phyloP scores from a whole-genome alignment of 2,113 vertebrate genomes.

The Nipponia nippon region DNA sequence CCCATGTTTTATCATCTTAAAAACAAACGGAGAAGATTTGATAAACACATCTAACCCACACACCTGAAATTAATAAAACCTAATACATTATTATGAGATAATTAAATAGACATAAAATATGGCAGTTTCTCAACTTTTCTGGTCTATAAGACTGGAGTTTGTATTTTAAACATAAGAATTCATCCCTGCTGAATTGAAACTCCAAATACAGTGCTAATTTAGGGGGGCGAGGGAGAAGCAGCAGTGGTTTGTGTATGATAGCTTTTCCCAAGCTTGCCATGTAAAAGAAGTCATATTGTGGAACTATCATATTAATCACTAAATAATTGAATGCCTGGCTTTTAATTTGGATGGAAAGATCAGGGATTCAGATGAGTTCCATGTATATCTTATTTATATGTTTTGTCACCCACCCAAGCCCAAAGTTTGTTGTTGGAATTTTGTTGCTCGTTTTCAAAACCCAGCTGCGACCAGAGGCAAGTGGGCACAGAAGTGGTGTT shows the following conservation, averaged over 20 bases:
- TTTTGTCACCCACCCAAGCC: background rate
- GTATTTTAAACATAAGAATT: background rate
- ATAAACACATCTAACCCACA: background rate
- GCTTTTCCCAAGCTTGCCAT: background rate
- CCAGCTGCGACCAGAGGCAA: accelerated
- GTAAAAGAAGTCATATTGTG: background rate
- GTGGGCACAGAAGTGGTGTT: background rate
- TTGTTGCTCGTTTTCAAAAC: background rate
- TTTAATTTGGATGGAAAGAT: background rate
- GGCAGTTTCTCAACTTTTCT: background rate
- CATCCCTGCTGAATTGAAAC: background rate
- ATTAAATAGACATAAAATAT: background rate
- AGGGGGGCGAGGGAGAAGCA: background rate
- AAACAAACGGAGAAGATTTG: background rate
- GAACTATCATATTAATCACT: background rate
- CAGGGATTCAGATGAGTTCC: background rate
- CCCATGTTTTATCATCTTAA: background rate
- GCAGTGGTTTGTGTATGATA: background rate
- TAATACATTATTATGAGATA: background rate
- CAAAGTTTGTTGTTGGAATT: background rate
- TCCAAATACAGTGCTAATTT: background rate
- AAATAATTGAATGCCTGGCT: background rate
- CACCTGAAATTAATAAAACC: background rate
- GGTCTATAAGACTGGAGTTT: background rate
- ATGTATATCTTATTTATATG: accelerated